Percentiles rank a stretch among this genome's conserved stretches.
Conservation (phyloP, 2,797 vertebrate species). For the Neopelma chrysocephalum region DNA sequence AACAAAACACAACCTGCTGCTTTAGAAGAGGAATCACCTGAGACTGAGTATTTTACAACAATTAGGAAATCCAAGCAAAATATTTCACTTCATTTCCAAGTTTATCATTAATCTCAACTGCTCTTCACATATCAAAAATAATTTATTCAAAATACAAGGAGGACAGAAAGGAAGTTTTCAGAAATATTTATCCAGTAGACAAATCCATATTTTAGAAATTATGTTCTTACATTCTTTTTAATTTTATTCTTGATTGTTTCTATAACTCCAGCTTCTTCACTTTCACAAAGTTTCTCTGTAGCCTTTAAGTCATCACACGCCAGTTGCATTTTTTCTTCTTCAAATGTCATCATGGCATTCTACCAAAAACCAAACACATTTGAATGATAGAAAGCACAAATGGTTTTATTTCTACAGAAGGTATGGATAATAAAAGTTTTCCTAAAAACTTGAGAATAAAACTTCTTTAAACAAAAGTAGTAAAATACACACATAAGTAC, state of each 20-base stretch:
- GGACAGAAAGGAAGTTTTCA: not conserved
- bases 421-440: not conserved
- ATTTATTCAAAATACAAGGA: not conserved
- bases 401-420: not conserved
- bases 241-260: conserved; percentile 97
- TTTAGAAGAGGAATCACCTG: not conserved
- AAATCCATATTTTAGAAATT: not conserved
- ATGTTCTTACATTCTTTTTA: conserved; percentile 87
- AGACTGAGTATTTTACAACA: not conserved
- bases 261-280: conserved; percentile 89
- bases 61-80: not conserved
- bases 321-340: conserved; percentile 96
- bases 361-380: conserved; percentile 57
- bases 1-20: not conserved
- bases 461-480: not conserved
- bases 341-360: conserved; percentile 99
- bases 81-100: not conserved
- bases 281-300: conserved; percentile 93
- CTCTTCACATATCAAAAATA: not conserved
- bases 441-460: not conserved
- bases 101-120: not conserved
- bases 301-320: conserved; percentile 93
- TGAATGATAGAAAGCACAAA: not conserved
- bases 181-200: not conserved
- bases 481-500: not conserved